Conservation (phyloP, 2,113 vertebrate species). For the Callipepla squamata region DNA sequence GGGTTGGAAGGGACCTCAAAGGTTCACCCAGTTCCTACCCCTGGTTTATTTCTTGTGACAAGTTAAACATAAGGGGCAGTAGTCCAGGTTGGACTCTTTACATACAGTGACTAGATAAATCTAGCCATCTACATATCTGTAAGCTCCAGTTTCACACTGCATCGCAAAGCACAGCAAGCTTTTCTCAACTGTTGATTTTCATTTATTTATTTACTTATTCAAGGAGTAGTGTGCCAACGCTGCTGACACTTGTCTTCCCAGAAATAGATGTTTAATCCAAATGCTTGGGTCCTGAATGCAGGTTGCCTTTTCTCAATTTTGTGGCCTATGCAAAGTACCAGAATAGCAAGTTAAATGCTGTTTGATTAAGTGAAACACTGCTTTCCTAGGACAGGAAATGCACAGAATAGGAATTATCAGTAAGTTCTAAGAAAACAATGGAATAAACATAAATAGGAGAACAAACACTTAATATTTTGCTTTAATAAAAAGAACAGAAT, state of each 20-base stretch:
- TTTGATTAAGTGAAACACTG: neutral
- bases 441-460: neutral
- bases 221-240: neutral
- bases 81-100: neutral
- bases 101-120: neutral
- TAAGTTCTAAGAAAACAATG: neutral
- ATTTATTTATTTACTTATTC: neutral
- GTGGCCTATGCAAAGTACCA: neutral
- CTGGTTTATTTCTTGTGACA: neutral
- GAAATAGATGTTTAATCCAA: conserved; percentile 43
- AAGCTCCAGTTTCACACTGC: neutral
- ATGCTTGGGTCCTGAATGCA: conserved; percentile 36
- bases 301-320: neutral
- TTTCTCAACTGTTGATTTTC: neutral
- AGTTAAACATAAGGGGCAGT: neutral
- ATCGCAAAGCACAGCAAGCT: neutral
- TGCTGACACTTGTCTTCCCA: neutral
- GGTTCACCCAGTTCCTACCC: no score
- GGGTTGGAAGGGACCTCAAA: no score
- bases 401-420: accelerated
- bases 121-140: neutral
- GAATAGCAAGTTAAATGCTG: neutral
- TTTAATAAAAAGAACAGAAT: neutral
- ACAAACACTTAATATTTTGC: neutral
- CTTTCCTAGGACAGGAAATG: neutral